Base-by-base conservation (phyloP, 2,888 invertebrate genomes). In the Melanophora roralis region DNA sequence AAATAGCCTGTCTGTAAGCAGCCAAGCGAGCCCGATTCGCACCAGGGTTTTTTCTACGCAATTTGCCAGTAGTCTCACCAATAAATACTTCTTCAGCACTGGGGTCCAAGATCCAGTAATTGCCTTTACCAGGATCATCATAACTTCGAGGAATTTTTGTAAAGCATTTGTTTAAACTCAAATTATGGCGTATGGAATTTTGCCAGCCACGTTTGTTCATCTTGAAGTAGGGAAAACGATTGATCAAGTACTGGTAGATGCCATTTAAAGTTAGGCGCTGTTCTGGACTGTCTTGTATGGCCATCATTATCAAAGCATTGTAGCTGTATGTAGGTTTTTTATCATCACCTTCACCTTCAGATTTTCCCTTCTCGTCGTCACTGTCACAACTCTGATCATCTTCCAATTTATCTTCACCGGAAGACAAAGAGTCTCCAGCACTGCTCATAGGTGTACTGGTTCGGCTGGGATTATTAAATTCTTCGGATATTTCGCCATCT, bases 271-370 rank as follows among this genome's bases (percentile, higher is more conserved):
- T 98, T 47, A 98, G 92, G 9, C 98, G 91, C 88, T 97, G 97
- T 85, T 98, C 97, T 0, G 96, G 95, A 86, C 97, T 97, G 87
- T 96, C 95, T 67, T 98, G 92, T 74, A 99, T 99, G n/a, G 99
- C 99, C 98, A 99, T 98, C 98, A 99, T 99, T 86, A 99, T 99
- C 67, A 99, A 92, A 0, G 99, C 98, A 91, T 99, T 99, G 92
- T 99, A 99, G 89, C 98, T 98, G 91, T 96, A 99, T 0, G 97
- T 96, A 0, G 99, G 99, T 87, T 99, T 99, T 85, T 97, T 97
- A 88, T 93, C 93, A 32, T 87, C 89, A 64, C 83, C 81, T 32
- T 81, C 83, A 6, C 78, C 72, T 60, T 82, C 78, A 32, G 82
- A 71, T n/a, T 85, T 83, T 1, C 72, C 76, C 45, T 73, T 68